Conservation (phyloP, 2,888 invertebrate species). For the Eulithis prunata region DNA sequence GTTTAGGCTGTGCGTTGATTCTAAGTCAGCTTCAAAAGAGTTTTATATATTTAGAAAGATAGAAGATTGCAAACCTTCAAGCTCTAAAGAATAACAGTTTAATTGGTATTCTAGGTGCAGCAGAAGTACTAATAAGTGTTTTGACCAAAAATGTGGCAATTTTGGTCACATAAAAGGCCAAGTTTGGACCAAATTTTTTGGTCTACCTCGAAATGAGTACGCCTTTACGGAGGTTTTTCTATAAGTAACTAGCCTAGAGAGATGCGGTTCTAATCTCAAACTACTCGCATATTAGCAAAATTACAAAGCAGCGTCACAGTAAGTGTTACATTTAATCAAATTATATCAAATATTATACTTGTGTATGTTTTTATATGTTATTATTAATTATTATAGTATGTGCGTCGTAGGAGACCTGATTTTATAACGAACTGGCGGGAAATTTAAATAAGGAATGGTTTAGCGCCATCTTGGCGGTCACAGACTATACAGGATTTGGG, state of each 20-base stretch:
- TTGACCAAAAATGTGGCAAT: no score
- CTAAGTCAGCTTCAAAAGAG: no score
- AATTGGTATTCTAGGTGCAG: no score
- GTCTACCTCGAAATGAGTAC: background rate
- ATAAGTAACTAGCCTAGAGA: slow-evolving; percentile 19
- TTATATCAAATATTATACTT: slow-evolving; percentile 34
- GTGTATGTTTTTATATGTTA: slow-evolving; percentile 39
- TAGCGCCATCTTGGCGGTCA: background rate
- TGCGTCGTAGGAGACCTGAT: slow-evolving; percentile 14
- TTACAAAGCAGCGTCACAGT: slow-evolving; percentile 40
- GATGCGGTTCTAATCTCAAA: slow-evolving; percentile 38
- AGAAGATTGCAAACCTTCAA: no score
- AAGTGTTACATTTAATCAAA: slow-evolving; percentile 34
- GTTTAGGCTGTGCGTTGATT: no score
- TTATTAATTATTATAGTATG: slow-evolving; percentile 6
- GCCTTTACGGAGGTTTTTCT: background rate
- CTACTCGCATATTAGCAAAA: slow-evolving; percentile 40
- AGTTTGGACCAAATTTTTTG: no score
- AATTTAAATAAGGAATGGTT: background rate
- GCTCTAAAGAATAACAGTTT: no score
- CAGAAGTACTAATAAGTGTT: no score
- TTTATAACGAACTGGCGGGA: background rate
- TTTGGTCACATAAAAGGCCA: no score
- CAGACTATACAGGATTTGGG: background rate
- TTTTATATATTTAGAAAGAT: no score